Evolutionary conservation across 2,888 invertebrate species (phyloP).

Genomic region (Drosophila niveifrons): DNA sequence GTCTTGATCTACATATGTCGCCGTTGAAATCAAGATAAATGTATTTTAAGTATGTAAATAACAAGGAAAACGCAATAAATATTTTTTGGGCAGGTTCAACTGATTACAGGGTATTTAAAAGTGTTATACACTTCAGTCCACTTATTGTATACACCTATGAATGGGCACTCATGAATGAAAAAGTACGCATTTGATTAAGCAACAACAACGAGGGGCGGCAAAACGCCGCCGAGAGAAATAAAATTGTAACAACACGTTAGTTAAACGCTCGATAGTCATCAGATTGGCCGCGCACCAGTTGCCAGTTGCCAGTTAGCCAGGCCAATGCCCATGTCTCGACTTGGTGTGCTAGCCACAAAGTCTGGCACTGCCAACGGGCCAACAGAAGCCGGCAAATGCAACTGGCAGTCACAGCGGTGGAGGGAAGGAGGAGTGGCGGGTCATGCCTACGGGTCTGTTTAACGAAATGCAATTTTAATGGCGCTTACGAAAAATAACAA

Average conservation of each 20-base stretch:
- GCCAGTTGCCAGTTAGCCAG: conserved; percentile 14
- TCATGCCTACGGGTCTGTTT: conserved; percentile 55
- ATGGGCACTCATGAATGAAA: conserved; percentile 64
- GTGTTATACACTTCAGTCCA: neutral
- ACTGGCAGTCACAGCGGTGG: neutral
- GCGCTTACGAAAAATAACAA: conserved; percentile 59
- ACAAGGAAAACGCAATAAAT: neutral
- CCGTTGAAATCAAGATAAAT: neutral
- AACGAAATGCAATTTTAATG: conserved; percentile 76
- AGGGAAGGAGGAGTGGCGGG: neutral
- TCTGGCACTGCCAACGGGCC: conserved; percentile 56
- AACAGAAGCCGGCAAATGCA: conserved; percentile 28
- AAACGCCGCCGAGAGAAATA: conserved; percentile 2
- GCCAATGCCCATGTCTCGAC: neutral
- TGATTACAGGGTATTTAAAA: conserved; percentile 20
- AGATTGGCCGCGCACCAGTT: conserved; percentile 28
- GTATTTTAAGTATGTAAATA: neutral
- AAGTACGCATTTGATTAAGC: conserved; percentile 52
- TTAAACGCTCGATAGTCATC: conserved; percentile 66
- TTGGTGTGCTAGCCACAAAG: conserved; percentile 60
- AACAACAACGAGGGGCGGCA: conserved; percentile 5
- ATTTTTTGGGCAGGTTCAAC: neutral
- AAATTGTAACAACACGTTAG: conserved; percentile 55
- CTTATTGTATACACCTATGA: conserved; percentile 3
- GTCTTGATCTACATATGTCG: conserved; percentile 1